A percentile compares a stretch with the other conserved stretches of the same genome.
Conservation (phyloP, 1,140 invertebrate species). For the Tribolium castaneum region DNA sequence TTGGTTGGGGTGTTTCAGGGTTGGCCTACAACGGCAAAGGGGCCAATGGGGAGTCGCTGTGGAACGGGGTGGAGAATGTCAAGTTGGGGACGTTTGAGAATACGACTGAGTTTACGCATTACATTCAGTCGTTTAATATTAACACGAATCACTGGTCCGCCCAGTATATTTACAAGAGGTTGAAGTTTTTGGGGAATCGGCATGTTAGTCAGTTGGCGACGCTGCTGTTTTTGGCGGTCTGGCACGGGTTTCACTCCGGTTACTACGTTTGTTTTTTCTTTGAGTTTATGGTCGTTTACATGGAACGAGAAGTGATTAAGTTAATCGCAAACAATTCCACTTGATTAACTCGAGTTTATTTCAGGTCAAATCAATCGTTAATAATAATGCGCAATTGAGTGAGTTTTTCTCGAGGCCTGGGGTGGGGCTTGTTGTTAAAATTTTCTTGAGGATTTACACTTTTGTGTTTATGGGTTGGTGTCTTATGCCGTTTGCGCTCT, state of each 20-base stretch:
- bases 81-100: slow-evolving; percentile 81
- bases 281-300: slow-evolving; percentile 89
- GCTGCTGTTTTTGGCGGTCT: slow-evolving; percentile 88
- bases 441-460: slow-evolving; percentile 80
- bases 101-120: slow-evolving; percentile 83
- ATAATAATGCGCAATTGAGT: slow-evolving; percentile 66
- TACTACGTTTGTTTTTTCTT: slow-evolving; percentile 94
- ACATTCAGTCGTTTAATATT: slow-evolving; percentile 90
- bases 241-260: slow-evolving; percentile 92
- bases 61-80: slow-evolving; percentile 91
- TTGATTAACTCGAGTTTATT: slow-evolving; percentile 52
- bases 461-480: slow-evolving; percentile 88
- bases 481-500: slow-evolving; percentile 81
- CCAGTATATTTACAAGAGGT: slow-evolving; percentile 91
- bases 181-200: slow-evolving; percentile 90
- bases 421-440: slow-evolving; percentile 64
- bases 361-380: slow-evolving; percentile 68
- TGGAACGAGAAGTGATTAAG: slow-evolving; percentile 85
- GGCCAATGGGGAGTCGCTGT: slow-evolving; percentile 71
- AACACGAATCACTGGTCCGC: slow-evolving; percentile 94
- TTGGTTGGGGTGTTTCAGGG: slow-evolving; percentile 65
- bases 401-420: slow-evolving; percentile 63
- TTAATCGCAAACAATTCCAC: background rate
- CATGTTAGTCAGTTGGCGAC: slow-evolving; percentile 85
- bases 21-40: slow-evolving; percentile 84